Conservation (phyloP, 2,888 invertebrate species). For the Calameuta idolon region DNA sequence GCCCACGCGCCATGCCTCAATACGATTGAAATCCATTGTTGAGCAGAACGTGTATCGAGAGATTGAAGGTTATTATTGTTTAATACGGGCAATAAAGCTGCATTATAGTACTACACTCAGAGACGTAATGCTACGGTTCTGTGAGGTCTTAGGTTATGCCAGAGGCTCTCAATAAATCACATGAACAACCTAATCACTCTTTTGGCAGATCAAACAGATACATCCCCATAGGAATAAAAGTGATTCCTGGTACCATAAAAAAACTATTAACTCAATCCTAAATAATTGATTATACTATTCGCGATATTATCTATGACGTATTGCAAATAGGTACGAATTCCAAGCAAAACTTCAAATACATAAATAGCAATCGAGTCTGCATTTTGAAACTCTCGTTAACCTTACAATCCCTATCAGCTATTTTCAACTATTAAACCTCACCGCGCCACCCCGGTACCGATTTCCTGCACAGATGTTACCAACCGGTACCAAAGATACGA, state of each 20-base stretch:
- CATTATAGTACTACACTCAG: slow-evolving; percentile 40
- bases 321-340: neutral
- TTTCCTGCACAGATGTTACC: neutral
- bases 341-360: neutral
- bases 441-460: neutral
- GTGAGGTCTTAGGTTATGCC: slow-evolving; percentile 36
- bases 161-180: slow-evolving; percentile 32
- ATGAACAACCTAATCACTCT: neutral
- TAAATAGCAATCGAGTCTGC: neutral
- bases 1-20: slow-evolving; percentile 37
- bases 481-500: neutral
- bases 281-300: neutral
- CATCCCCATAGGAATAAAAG: neutral
- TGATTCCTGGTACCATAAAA: neutral
- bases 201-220: neutral
- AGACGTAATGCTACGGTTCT: slow-evolving; percentile 36
- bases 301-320: neutral
- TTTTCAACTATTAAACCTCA: neutral
- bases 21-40: slow-evolving; percentile 46
- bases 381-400: neutral
- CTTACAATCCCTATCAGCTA: neutral
- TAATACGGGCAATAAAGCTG: slow-evolving; percentile 48
- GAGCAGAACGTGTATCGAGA: slow-evolving; percentile 33
- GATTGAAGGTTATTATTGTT: slow-evolving; percentile 53
- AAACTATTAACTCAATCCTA: neutral